Evolutionary conservation across 2,888 invertebrate genomes (phyloP).

Genomic region (Eulithis testata): DNA sequence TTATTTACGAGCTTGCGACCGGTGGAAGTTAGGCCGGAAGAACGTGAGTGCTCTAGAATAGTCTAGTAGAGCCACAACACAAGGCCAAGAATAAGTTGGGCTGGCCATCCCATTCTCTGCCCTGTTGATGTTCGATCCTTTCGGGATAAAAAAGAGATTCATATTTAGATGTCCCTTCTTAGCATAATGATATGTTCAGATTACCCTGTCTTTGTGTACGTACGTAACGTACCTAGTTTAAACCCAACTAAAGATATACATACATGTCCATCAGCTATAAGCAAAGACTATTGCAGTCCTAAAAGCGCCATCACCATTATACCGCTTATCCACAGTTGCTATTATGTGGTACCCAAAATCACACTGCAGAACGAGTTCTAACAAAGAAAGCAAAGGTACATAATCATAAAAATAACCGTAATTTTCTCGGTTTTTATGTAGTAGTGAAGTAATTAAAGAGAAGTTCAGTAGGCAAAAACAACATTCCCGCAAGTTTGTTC

Average conservation of each 20-base stretch:
- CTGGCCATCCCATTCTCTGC: too few relatives aligned
- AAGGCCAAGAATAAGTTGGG: too few relatives aligned
- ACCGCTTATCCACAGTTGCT: too few relatives aligned
- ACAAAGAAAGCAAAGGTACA: background rate
- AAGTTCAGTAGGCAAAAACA: conserved; percentile 6
- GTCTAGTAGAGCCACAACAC: background rate
- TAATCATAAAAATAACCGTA: background rate
- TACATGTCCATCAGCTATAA: too few relatives aligned
- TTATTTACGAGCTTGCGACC: conserved; percentile 27
- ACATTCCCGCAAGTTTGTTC: conserved; percentile 10
- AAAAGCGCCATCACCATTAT: too few relatives aligned
- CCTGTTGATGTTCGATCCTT: background rate
- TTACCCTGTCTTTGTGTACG: too few relatives aligned
- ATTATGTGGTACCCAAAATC: background rate
- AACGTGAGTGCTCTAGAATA: conserved; percentile 18
- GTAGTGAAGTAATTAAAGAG: conserved; percentile 1
- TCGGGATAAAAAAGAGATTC: conserved; percentile 14
- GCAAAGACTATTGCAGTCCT: too few relatives aligned
- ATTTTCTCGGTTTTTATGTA: conserved; percentile 1
- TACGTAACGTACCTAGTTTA: too few relatives aligned
- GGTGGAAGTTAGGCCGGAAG: conserved; percentile 20
- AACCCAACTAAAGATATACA: too few relatives aligned
- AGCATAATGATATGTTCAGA: too few relatives aligned
- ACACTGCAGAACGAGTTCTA: background rate
- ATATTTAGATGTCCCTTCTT: too few relatives aligned